Conservation (phyloP, 2,888 invertebrate species). For the Pedicia rivosa region DNA sequence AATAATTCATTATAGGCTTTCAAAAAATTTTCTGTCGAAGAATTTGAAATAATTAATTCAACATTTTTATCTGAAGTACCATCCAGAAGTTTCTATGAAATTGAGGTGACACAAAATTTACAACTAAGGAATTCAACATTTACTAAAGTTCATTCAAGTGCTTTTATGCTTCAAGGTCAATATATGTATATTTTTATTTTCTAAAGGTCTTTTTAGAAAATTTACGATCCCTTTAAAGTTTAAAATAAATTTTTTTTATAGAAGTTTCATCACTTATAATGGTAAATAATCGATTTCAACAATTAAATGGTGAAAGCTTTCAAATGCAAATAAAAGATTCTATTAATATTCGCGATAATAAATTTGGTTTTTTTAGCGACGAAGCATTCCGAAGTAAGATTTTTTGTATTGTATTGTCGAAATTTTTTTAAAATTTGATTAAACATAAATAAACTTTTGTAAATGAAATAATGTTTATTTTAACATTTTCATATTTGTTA, state of each 20-base stretch:
- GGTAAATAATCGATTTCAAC: constrained; percentile 21
- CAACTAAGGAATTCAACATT: constrained; percentile 48
- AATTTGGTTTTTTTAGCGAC: constrained; percentile 23
- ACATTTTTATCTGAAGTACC: constrained; percentile 40
- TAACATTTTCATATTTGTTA: neutral
- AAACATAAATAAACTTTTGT: too few species aligned
- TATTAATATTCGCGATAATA: constrained; percentile 22
- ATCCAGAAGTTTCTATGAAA: constrained; percentile 55
- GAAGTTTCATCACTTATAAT: constrained; percentile 23
- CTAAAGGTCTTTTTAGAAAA: neutral
- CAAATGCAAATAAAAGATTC: constrained; percentile 22
- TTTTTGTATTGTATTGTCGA: too few species aligned
- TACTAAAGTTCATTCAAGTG: constrained; percentile 45
- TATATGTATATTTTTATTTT: neutral
- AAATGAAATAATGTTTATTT: neutral
- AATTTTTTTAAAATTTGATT: too few species aligned
- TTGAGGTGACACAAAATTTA: constrained; percentile 50
- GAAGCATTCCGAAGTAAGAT: constrained; percentile 23
- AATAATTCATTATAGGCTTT: constrained; percentile 41
- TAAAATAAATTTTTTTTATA: constrained; percentile 13
- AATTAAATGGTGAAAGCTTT: constrained; percentile 26
- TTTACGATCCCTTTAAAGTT: constrained; percentile 1
- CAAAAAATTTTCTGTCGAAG: constrained; percentile 57
- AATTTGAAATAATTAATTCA: constrained; percentile 46
- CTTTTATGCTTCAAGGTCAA: constrained; percentile 39